phyloP scores from a whole-genome alignment of 1,140 invertebrate species.

The Phortica variegata region DNA sequence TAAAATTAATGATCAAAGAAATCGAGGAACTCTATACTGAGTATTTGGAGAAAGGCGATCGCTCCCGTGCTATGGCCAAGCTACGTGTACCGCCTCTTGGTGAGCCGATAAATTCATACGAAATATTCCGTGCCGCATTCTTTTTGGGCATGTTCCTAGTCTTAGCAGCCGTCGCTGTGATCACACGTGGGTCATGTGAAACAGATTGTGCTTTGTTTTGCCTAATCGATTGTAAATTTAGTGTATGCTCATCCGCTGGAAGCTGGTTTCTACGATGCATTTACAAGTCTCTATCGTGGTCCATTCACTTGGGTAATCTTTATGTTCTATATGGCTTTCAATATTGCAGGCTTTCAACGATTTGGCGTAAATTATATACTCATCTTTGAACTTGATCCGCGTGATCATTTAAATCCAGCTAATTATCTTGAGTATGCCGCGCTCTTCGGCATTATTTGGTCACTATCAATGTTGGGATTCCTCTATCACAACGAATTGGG shows the following conservation, averaged over 20 bases:
- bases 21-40: slow-evolving; percentile 68
- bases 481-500: slow-evolving; percentile 62
- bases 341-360: slow-evolving; percentile 71
- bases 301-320: slow-evolving; percentile 69
- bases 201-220: slow-evolving; percentile 25
- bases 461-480: slow-evolving; percentile 58
- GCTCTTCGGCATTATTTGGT: slow-evolving; percentile 72
- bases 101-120: slow-evolving; percentile 65
- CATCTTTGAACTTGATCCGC: slow-evolving; percentile 77
- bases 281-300: slow-evolving; percentile 65
- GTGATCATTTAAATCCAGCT: slow-evolving; percentile 69
- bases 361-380: slow-evolving; percentile 78
- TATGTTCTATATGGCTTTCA: slow-evolving; percentile 72
- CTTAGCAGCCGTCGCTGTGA: not conserved
- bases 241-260: slow-evolving; percentile 16
- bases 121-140: slow-evolving; percentile 67
- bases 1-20: slow-evolving; percentile 63
- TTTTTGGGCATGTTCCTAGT: slow-evolving; percentile 65
- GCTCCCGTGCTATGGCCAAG: slow-evolving; percentile 70
- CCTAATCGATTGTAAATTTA: slow-evolving; percentile 57
- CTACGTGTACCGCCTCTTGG: slow-evolving; percentile 72
- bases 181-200: slow-evolving; percentile 4
- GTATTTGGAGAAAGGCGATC: slow-evolving; percentile 70
- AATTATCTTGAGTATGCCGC: slow-evolving; percentile 71
- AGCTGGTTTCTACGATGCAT: slow-evolving; percentile 4